A percentile compares a stretch with the other conserved stretches of the same genome.
Evolutionary conservation across 1,140 invertebrate species (phyloP).

Genomic region (Anoplophora glabripennis): DNA sequence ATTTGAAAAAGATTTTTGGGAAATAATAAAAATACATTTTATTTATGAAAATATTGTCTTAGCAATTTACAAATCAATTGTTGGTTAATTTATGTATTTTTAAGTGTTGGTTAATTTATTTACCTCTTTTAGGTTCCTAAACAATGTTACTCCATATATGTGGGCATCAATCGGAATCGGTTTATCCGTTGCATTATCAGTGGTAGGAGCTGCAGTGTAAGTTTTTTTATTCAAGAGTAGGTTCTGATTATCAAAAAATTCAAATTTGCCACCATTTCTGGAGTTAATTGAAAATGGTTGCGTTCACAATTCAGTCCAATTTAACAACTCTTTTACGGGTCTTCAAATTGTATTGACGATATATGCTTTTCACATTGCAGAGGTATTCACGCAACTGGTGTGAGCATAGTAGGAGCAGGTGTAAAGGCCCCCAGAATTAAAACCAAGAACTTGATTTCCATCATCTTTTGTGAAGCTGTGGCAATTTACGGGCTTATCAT

Average conservation of each 20-base stretch:
- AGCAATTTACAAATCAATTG: too few relatives aligned
- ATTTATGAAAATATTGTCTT: too few relatives aligned
- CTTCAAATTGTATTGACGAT: too few relatives aligned
- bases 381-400: constrained; percentile 95
- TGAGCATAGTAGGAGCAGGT: constrained; percentile 94
- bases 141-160: constrained; percentile 85
- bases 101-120: too few relatives aligned
- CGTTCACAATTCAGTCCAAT: not conserved
- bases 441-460: constrained; percentile 98
- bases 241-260: not conserved
- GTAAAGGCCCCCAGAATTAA: constrained; percentile 98
- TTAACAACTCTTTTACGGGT: too few relatives aligned
- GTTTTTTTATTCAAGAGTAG: constrained; percentile 41
- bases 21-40: too few relatives aligned
- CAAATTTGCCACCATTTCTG: too few relatives aligned
- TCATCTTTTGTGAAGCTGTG: constrained; percentile 93
- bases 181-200: constrained; percentile 89
- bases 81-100: too few relatives aligned
- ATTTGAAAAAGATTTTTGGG: not conserved
- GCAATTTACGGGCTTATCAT: constrained; percentile 93
- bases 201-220: constrained; percentile 94
- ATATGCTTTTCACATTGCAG: constrained; percentile 42
- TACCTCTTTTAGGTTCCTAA: constrained; percentile 65
- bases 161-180: constrained; percentile 92
- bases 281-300: not conserved